phyloP scores from a whole-genome alignment of 2,113 vertebrate species.

The Burhinus oedicnemus region DNA sequence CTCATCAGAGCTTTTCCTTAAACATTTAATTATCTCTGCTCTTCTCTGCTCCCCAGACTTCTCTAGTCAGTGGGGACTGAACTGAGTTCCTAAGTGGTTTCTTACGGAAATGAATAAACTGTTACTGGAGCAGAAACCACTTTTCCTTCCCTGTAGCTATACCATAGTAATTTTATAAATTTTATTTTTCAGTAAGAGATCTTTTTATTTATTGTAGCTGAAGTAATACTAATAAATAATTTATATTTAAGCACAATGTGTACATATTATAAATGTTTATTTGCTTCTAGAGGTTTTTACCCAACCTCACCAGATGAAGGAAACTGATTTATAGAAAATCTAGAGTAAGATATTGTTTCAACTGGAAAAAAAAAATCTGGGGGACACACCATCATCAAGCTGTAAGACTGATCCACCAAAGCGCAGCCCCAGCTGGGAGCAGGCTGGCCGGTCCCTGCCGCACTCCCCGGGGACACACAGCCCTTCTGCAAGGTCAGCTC shows the following conservation, averaged over 20 bases:
- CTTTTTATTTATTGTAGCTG: background rate
- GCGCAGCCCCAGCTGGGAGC: background rate
- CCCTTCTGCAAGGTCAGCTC: background rate
- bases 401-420: background rate
- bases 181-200: background rate
- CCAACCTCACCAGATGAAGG: background rate
- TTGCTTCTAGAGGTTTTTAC: background rate
- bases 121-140: background rate
- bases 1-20: background rate
- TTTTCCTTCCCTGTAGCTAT: background rate
- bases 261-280: background rate
- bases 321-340: background rate
- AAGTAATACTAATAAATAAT: background rate
- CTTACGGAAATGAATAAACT: background rate
- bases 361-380: background rate
- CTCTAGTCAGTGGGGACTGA: background rate
- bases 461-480: background rate
- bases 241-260: background rate
- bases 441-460: background rate
- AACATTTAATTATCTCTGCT: background rate
- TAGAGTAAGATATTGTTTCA: background rate
- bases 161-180: background rate
- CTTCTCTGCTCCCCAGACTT: background rate
- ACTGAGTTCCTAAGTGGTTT: background rate
- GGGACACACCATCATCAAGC: background rate